Conservation (phyloP, 2,888 invertebrate species). For the Andrena hattorfiana region DNA sequence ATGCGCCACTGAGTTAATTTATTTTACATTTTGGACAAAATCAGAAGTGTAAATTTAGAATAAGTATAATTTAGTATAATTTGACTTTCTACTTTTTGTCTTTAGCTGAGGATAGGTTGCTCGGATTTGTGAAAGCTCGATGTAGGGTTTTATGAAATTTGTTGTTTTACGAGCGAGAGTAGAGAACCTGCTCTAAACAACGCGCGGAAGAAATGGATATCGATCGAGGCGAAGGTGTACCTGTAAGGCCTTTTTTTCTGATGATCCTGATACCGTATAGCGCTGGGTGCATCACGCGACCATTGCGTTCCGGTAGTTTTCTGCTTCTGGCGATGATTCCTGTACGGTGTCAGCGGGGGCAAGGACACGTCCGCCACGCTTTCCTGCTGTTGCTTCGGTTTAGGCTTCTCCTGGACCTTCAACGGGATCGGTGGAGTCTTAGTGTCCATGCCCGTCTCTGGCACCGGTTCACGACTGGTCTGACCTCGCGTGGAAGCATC, state of each 20-base stretch:
- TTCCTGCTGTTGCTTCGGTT: conserved; percentile 72
- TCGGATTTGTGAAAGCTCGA: background rate
- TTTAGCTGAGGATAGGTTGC: background rate
- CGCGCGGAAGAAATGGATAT: conserved; percentile 40
- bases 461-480: conserved; percentile 71
- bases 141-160: background rate
- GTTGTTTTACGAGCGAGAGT: conserved; percentile 2
- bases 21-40: no score
- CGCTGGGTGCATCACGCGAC: conserved; percentile 60
- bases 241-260: conserved; percentile 80
- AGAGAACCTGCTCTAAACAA: conserved; percentile 16
- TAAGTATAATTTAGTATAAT: no score
- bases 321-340: conserved; percentile 71
- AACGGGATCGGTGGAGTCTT: conserved; percentile 83
- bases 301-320: conserved; percentile 61
- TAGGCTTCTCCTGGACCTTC: conserved; percentile 80
- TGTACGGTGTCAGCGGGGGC: conserved; percentile 79
- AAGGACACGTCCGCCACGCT: conserved; percentile 78
- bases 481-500: conserved; percentile 71
- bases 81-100: no score
- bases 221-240: conserved; percentile 68
- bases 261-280: conserved; percentile 68
- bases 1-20: no score
- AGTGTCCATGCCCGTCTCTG: conserved; percentile 83
- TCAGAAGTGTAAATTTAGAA: no score